phyloP scores from a whole-genome alignment of 30 jellyfish, hydroid and myxozoan species.

The Pelagia noctiluca region DNA sequence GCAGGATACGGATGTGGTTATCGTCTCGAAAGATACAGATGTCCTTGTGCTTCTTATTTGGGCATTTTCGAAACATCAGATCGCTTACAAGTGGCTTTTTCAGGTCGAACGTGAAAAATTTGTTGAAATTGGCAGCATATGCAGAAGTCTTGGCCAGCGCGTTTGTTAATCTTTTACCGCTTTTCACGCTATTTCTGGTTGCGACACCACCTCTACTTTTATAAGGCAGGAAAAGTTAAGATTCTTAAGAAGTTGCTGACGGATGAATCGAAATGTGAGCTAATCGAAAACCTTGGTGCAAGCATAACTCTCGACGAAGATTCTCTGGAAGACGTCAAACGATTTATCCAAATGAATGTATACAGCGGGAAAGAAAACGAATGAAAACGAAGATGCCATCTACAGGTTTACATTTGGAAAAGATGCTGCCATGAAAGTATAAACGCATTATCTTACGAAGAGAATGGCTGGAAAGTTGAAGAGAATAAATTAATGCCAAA shows the following conservation, averaged over 20 bases:
- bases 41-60: too few relatives aligned
- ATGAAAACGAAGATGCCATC: neutral
- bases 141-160: neutral
- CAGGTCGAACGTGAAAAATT: neutral
- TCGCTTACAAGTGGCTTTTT: too few relatives aligned
- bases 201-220: constrained; percentile 8
- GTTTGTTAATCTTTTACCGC: neutral
- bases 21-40: too few relatives aligned
- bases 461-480: neutral
- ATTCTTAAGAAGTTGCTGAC: neutral
- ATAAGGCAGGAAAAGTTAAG: neutral
- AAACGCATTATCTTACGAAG: neutral
- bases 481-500: neutral
- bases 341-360: neutral
- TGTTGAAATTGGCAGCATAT: neutral
- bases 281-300: constrained; percentile 1
- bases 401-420: neutral
- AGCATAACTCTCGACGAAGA: neutral
- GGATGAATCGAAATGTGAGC: constrained; percentile 1
- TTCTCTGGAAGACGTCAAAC: neutral
- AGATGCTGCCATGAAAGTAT: neutral
- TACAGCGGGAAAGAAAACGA: constrained; percentile 2
- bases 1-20: too few relatives aligned
- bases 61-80: too few relatives aligned
- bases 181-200: neutral